Percentiles rank a stretch among this genome's conserved stretches.
phyloP scores from a whole-genome alignment of 2,888 invertebrate species.

The Allygus modestus region DNA sequence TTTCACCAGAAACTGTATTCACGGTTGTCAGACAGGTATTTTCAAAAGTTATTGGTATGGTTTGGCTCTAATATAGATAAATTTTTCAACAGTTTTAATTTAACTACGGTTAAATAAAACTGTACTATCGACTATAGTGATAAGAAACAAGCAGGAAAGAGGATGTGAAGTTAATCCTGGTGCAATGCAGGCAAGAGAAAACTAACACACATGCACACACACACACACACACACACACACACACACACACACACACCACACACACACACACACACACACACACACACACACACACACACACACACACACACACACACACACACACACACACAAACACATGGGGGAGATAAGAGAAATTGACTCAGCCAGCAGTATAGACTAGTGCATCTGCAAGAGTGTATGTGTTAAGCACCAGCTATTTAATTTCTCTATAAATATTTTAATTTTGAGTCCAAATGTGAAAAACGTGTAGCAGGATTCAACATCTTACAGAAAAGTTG shows the following conservation, averaged over 20 bases:
- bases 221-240: neutral
- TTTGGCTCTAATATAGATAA: too few species aligned
- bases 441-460: too few species aligned
- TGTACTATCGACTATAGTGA: neutral
- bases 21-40: too few species aligned
- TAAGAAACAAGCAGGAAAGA: neutral
- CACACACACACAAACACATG: neutral
- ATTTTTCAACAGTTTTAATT: too few species aligned
- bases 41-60: too few species aligned
- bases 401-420: neutral
- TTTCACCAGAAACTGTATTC: too few species aligned
- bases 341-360: conserved; percentile 36
- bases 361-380: neutral
- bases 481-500: too few species aligned
- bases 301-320: too few species aligned
- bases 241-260: neutral
- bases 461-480: too few species aligned
- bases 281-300: neutral
- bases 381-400: neutral
- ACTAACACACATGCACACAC: neutral
- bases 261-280: neutral
- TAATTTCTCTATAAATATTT: too few species aligned
- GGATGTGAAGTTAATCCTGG: neutral
- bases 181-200: conserved; percentile 13
- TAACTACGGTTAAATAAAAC: neutral